These are phyloP conservation scores for Pseudotriccus pelzelni DNA, from an alignment of 2,797 vertebrate species.

Conservation along the genomic window DNA sequence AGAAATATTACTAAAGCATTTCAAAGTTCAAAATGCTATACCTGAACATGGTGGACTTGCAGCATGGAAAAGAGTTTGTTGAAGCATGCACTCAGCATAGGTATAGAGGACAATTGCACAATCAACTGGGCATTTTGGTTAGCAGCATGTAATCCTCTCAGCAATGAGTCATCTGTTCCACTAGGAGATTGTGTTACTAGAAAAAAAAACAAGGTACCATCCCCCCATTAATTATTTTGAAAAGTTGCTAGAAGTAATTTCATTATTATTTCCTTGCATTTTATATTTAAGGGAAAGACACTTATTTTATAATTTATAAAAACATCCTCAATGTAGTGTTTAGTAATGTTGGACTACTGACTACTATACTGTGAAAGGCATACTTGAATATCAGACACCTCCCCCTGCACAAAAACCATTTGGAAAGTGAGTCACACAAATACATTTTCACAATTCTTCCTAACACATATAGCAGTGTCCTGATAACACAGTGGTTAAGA, in stretches of 20 bases:
- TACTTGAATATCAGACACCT: not conserved
- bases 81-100: constrained; percentile 95
- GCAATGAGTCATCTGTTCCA: constrained; percentile 93
- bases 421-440: not conserved
- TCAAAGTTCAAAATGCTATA: constrained; percentile 52
- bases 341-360: not conserved
- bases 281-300: not conserved
- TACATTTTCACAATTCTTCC: not conserved
- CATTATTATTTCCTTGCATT: not conserved
- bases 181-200: constrained; percentile 89
- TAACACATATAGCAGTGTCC: not conserved
- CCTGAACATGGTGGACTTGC: constrained; percentile 98
- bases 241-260: not conserved
- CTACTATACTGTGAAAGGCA: not conserved
- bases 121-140: constrained; percentile 82
- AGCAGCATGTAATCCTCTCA: constrained; percentile 87
- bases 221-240: not conserved
- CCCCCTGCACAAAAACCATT: not conserved
- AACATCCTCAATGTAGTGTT: not conserved
- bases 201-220: constrained; percentile 5
- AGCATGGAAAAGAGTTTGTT: constrained; percentile 99
- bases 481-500: not conserved
- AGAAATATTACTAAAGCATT: not conserved
- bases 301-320: not conserved
- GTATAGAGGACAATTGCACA: constrained; percentile 91